Evolutionary conservation across 1,140 invertebrate genomes (phyloP), one percentile per base, ranked within the genome.

Genomic region (Ectropis grisescens): DNA sequence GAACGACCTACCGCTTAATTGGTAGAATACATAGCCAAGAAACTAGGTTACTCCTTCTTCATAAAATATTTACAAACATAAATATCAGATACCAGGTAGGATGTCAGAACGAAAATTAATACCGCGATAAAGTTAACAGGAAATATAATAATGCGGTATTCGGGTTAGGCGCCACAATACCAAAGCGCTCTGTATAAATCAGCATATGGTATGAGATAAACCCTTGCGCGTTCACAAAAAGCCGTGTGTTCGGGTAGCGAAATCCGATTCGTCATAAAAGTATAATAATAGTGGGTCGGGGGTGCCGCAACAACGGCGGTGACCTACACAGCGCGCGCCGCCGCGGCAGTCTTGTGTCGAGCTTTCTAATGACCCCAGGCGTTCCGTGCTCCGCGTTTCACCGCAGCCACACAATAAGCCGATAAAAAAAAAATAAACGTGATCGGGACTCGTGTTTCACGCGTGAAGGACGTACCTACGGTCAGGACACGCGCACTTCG

Each of bases 211-310:
- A 19, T 19, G 16, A 19, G 16, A 19, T 19, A 19, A 19, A 19
- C 16, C 16, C 45, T 50, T 52, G 55, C 42, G 45, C 36, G 53
- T 42, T 44, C 37, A 52, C 44, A 37, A 60, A 56, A 54, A 44
- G 48, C 39, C 42, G 40, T 40, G 40, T 56, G 46, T 56, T 60
- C 47, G 51, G 43, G 54, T 60, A 59, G 47, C 56, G 58, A 72
- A 76, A 69, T 71, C 66, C 55, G 64, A 76, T 76, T 69, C 68
- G 62, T 80, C 75, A 80, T 80, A 80, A 80, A 80, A 80, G 66
- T 72, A 75, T 80, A 80, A 80, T 79, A 79, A 79, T 76, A 76
- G 75, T 72, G 66, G 70, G 69, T 70, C 60, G 71, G 62, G 61
- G 69, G 55, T 65, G 68, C 69, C 65, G 67, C 75, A 76, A 69